Conservation (phyloP, 2,888 invertebrate species). For the Eupithecia centaureata region DNA sequence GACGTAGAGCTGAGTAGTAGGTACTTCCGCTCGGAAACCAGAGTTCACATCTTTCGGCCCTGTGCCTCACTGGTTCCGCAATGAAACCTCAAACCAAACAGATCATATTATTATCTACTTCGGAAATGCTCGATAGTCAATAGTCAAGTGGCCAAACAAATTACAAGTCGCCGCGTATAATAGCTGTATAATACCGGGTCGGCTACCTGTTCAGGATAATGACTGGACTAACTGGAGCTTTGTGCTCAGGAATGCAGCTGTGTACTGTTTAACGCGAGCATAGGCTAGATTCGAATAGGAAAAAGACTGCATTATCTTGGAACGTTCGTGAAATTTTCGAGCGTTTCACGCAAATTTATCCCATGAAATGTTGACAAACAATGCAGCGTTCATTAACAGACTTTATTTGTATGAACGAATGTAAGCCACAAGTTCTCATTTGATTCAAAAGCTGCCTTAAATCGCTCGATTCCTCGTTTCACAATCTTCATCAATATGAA, state of each 20-base stretch:
- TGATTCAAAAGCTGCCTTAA: too few species aligned
- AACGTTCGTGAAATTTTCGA: neutral
- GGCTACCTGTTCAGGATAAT: slow-evolving; percentile 73
- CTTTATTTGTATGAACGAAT: too few species aligned
- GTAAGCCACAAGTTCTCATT: too few species aligned
- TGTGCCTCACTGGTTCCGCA: too few species aligned
- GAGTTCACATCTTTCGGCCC: too few species aligned
- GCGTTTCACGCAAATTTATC: neutral
- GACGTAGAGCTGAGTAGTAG: too few species aligned
- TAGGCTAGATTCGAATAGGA: neutral
- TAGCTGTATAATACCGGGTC: slow-evolving; percentile 46
- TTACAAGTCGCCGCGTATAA: slow-evolving; percentile 55
- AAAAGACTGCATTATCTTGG: slow-evolving; percentile 4
- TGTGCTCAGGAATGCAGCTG: slow-evolving; percentile 59
- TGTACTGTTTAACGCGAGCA: slow-evolving; percentile 21
- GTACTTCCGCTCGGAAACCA: too few species aligned
- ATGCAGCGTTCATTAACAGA: too few species aligned
- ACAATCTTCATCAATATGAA: too few species aligned
- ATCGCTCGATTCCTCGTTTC: too few species aligned
- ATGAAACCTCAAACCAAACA: neutral
- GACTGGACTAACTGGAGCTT: slow-evolving; percentile 68
- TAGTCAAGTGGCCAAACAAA: slow-evolving; percentile 48
- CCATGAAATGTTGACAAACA: too few species aligned
- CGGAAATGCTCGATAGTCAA: neutral
- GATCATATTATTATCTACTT: neutral